Evolutionary conservation across 2,797 vertebrate species (phyloP).

Genomic region (Psittacula derbiana): DNA sequence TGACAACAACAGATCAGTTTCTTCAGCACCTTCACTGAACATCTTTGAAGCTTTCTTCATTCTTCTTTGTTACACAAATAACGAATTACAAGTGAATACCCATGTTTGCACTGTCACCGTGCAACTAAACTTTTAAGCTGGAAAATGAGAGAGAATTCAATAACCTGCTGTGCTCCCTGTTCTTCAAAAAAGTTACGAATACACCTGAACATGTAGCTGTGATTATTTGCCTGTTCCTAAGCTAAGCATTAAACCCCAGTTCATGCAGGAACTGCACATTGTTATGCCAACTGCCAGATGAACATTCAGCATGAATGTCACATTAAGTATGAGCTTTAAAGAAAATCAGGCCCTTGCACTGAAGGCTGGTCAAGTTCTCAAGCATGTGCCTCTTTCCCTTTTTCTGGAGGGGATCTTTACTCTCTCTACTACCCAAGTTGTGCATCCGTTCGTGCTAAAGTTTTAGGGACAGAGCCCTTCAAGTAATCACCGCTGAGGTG

Average conservation of each 20-base stretch:
- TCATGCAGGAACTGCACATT: background rate
- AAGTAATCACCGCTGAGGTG: background rate
- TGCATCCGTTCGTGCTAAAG: background rate
- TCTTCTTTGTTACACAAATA: background rate
- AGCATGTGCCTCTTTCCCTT: background rate
- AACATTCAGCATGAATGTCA: background rate
- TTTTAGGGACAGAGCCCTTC: background rate
- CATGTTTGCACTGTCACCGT: background rate
- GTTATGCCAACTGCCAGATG: background rate
- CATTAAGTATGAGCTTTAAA: background rate
- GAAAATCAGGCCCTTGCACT: background rate
- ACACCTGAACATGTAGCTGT: background rate
- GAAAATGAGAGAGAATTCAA: background rate
- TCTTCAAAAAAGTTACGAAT: background rate
- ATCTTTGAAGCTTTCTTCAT: background rate
- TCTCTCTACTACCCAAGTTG: rapidly evolving
- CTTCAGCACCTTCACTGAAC: background rate
- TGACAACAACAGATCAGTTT: background rate
- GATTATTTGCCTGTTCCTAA: background rate
- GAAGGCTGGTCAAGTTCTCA: background rate
- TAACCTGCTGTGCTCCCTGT: background rate
- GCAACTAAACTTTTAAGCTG: background rate
- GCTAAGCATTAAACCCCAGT: background rate
- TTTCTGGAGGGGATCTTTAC: background rate
- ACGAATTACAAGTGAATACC: background rate